Evolutionary conservation across 2,797 vertebrate species (phyloP).

Genomic region (Danio kyathit): DNA sequence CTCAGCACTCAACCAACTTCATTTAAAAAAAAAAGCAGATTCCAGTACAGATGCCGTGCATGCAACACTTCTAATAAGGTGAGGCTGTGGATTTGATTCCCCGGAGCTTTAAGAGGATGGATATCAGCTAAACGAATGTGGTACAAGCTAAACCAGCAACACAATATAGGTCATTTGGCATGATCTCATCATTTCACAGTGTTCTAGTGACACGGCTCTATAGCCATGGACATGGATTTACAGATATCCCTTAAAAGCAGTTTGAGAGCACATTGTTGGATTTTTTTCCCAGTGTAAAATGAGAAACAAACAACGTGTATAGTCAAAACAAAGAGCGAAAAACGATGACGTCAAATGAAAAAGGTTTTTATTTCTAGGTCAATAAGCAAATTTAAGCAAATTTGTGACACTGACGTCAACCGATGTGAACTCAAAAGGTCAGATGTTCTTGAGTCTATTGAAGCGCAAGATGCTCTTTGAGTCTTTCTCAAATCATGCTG

Average conservation of each 20-base stretch:
- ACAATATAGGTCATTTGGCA: conserved; percentile 32
- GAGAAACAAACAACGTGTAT: background rate
- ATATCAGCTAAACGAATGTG: conserved; percentile 4
- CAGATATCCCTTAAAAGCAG: background rate
- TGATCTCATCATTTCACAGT: background rate
- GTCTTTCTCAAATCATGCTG: background rate
- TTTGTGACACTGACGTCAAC: background rate
- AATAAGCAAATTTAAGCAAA: conserved; percentile 28
- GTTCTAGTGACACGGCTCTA: conserved; percentile 1
- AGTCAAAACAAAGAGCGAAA: background rate
- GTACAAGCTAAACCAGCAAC: background rate
- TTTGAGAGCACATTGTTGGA: background rate
- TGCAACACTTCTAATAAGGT: background rate
- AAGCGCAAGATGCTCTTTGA: background rate
- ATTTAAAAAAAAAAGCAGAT: conserved; percentile 39
- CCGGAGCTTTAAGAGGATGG: conserved; percentile 16
- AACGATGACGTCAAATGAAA: background rate
- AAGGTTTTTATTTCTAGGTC: conserved; percentile 22
- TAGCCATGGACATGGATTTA: background rate
- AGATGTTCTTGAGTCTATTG: conserved; percentile 5
- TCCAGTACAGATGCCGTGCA: background rate
- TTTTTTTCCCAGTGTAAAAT: background rate
- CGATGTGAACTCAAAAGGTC: conserved; percentile 13
- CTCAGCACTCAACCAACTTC: conserved; percentile 18
- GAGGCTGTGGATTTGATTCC: conserved; percentile 14